Evolutionary conservation across 2,797 vertebrate genomes (phyloP).

Genomic region (Chelonia mydas): DNA sequence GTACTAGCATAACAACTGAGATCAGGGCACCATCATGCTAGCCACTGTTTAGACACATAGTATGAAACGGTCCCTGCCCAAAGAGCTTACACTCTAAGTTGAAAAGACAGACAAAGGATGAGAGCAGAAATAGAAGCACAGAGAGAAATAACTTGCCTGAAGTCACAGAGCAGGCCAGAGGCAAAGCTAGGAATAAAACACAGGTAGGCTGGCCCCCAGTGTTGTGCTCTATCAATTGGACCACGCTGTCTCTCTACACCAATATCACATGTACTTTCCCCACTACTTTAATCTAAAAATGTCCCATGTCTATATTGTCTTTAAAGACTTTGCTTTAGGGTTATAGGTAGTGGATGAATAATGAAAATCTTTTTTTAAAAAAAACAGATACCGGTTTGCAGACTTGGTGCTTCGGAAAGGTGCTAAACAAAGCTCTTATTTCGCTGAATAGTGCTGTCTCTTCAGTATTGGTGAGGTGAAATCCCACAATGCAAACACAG

Average conservation of each 20-base stretch:
- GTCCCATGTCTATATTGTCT: not conserved
- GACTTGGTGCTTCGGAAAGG: not conserved
- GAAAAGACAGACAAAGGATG: not conserved
- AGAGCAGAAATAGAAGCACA: not conserved
- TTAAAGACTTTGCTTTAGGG: not conserved
- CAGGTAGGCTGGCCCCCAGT: not conserved
- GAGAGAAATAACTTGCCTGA: not conserved
- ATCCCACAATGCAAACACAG: conserved; percentile 24
- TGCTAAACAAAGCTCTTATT: not conserved
- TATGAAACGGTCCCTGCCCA: not conserved
- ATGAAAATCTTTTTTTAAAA: not conserved
- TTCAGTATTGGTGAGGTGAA: conserved; percentile 27
- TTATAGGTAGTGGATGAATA: not conserved
- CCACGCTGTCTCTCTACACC: not conserved
- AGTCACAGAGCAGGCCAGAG: not conserved
- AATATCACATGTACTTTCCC: not conserved
- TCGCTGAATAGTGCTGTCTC: not conserved
- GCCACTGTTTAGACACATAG: not conserved
- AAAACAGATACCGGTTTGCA: not conserved
- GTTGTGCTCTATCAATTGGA: rapidly evolving
- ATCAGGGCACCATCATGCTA: rapidly evolving
- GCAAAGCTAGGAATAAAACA: not conserved
- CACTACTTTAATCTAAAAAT: rapidly evolving
- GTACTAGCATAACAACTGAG: conserved; percentile 24
- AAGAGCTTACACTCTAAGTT: not conserved